Base-by-base conservation (phyloP, 2,113 vertebrate genomes). In the Falco punctatus region DNA sequence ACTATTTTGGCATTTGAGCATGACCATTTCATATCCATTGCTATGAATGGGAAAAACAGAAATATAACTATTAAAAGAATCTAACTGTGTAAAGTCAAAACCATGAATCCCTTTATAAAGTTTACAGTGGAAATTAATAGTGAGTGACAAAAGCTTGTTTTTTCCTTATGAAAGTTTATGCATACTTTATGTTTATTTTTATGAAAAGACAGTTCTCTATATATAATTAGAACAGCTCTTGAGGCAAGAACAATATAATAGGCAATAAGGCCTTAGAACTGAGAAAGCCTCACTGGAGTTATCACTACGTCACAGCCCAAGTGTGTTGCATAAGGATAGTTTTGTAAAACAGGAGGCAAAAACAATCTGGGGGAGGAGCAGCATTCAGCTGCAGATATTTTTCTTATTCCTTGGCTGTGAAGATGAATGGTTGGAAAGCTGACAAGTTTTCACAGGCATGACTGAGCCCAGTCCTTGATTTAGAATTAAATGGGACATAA, bases 181-280 rank as follows among this genome's bases (percentile, higher is more conserved):
- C 92, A 92, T 54, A 38, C 82, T 91, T 59, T 86, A 71, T 40
- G 23, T 59, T 86, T 96, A n/a, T 95, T 92, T 96, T 89, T 92
- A 91, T 59, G 52, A 92, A 94, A 97, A 93, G 70, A 35, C 85
- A 75, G 55, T 75, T 95, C 70, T 86, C 77, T 86, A 65, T 69
- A 59, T 67, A 86, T 94, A 96, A 97, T 93, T 96, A 95, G 92
- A 94, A 64, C 77, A 96, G 80, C 75, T 97, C 93, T 97, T 46
- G 14, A 93, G 87, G 82, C 91, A 91, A 89, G 81, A 94, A 91
- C 85, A 93, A 89, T 74, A 73, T 88, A 97, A 97, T 89, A 75
- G 92, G 70, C 73, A 96, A 88, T 85, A 95, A 96, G 59, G 81
- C 86, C 80, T 97, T 97, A 1, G 24, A 87, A 88, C 33, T 70